Conservation (phyloP, 2,113 vertebrate genomes). For the Hemicordylus capensis region DNA sequence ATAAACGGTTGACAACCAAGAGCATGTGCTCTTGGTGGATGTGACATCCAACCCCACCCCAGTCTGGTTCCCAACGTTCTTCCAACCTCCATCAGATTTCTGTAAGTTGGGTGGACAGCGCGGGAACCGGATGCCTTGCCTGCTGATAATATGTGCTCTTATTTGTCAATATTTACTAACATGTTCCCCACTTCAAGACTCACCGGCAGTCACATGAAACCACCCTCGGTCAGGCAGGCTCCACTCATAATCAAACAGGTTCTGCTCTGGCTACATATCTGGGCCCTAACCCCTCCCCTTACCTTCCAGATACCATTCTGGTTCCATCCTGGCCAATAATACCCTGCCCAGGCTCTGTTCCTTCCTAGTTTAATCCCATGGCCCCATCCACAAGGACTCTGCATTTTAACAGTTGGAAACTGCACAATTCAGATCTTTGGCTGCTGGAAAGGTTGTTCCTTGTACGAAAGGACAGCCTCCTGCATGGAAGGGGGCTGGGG, state of each 20-base stretch:
- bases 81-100: not conserved
- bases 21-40: no score
- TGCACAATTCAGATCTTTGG: not conserved
- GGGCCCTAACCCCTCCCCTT: no score
- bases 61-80: no score
- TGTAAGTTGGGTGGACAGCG: no score
- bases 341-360: not conserved
- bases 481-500: not conserved
- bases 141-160: no score
- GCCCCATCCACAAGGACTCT: not conserved
- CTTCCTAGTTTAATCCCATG: not conserved
- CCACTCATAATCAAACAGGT: not conserved
- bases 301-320: not conserved
- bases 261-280: not conserved
- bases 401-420: not conserved
- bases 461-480: not conserved
- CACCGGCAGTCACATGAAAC: no score
- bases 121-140: no score
- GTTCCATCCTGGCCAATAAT: not conserved
- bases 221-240: no score
- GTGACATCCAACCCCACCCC: no score
- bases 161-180: no score
- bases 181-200: no score
- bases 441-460: not conserved
- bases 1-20: no score